Evolutionary conservation across 2,888 invertebrate species (phyloP).

Genomic region (Drosophila pegasa): DNA sequence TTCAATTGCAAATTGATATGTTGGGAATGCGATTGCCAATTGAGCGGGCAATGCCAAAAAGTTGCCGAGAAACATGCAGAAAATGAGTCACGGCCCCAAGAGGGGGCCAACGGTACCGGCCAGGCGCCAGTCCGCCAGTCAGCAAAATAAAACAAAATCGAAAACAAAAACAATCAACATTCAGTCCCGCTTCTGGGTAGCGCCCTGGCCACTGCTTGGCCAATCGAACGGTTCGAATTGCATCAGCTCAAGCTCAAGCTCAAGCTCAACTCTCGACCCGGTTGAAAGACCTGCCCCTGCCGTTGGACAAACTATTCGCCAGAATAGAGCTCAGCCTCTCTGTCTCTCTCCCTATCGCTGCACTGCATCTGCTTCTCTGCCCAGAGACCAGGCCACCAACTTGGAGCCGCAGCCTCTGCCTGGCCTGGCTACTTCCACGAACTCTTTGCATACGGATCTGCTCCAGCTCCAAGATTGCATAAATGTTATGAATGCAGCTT

Average conservation of each 20-base stretch:
- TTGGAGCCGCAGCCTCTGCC: not conserved
- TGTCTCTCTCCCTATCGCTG: slow-evolving; percentile 27
- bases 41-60: slow-evolving; percentile 27
- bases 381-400: not conserved
- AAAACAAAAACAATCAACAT: slow-evolving; percentile 7
- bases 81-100: slow-evolving; percentile 35
- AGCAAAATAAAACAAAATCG: slow-evolving; percentile 36
- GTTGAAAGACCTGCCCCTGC: slow-evolving; percentile 19
- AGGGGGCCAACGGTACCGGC: slow-evolving; percentile 19
- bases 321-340: slow-evolving; percentile 1
- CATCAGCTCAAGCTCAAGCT: slow-evolving; percentile 6
- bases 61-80: slow-evolving; percentile 12
- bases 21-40: slow-evolving; percentile 56
- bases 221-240: slow-evolving; percentile 21
- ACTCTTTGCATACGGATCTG: slow-evolving; percentile 48
- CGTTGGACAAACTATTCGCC: not conserved
- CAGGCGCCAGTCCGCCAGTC: slow-evolving; percentile 62
- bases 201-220: slow-evolving; percentile 7
- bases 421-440: slow-evolving; percentile 32
- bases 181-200: slow-evolving; percentile 44
- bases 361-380: slow-evolving; percentile 30
- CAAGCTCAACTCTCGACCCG: slow-evolving; percentile 1
- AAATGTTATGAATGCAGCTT: slow-evolving; percentile 33
- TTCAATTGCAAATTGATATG: slow-evolving; percentile 58
- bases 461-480: slow-evolving; percentile 44